Base-by-base conservation (phyloP, 2,888 invertebrate species). In the Schizaphis graminum region DNA sequence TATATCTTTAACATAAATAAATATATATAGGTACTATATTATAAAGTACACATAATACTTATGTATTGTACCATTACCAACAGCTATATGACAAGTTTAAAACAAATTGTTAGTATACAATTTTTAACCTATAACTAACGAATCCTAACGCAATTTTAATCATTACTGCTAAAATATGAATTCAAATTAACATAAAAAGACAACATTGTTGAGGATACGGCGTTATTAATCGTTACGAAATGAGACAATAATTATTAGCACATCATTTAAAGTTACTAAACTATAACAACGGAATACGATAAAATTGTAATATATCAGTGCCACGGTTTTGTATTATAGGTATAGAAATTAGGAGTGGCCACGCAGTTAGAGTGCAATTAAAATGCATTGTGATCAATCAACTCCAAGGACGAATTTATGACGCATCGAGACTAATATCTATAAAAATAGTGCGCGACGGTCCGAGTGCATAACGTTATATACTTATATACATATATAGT, bases 381-480 rank as follows among this genome's bases (percentile, higher is more conserved):
- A 94, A 93, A 57, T 91, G 91, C 91, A 94, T 94, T 61, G 94
- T 56, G 94, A 94, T 91, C 87, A 91, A 91, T 94, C 94, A 86
- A 91, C 86, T 86, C 61, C 94, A 94, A 94, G 94, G 94, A 90
- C 90, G 53, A 91, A 90, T 90, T 90, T 85, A 90, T 61, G 77
- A 77, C 77, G 77, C 77, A 77, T 77, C 35, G 77, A 92, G 35
- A 93, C 67, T 26, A 87, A 85, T 88, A 88, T 88, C 90, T 67
- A 67, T 67, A 67, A 77, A 91, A 91, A 91, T n/a, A 41, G 84
- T 53, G 91, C 7, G 49, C 77, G 91, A 13, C 47, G 67, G 90
- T 77, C 8, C 26, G 84, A 56, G 56, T 56, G 84, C 85, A 91
- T 28, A n/a, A 57, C 28, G 47, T 47, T 85, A 49, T 13, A 26